phyloP scores from a whole-genome alignment of 1,140 invertebrate species.

The Xylocopa sonorina region DNA sequence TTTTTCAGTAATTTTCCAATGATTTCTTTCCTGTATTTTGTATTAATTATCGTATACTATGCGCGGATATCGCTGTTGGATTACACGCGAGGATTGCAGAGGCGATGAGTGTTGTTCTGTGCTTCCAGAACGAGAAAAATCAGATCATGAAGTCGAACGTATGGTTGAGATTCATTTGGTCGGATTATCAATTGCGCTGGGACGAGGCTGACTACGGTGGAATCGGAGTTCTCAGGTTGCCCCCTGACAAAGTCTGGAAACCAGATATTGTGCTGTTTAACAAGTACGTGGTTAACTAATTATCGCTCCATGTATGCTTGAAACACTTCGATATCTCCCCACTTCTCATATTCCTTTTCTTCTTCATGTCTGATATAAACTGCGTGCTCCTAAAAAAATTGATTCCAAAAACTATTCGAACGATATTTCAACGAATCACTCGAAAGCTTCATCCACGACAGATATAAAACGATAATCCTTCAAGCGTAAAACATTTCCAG shows the following conservation, averaged over 20 bases:
- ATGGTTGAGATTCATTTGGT: conserved; percentile 98
- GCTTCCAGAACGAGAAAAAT: conserved; percentile 97
- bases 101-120: too few relatives aligned
- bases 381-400: too few relatives aligned
- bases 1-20: background rate
- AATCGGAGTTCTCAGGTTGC: conserved; percentile 96
- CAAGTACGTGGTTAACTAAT: conserved; percentile 89
- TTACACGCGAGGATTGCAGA: background rate
- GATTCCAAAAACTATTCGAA: too few relatives aligned
- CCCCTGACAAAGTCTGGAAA: conserved; percentile 99
- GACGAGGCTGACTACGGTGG: conserved; percentile 99
- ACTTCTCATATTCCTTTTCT: background rate
- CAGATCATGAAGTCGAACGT: conserved; percentile 99
- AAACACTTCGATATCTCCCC: background rate
- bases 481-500: too few relatives aligned
- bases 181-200: conserved; percentile 99
- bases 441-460: too few relatives aligned
- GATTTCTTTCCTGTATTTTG: conserved; percentile 1
- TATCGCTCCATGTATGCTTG: background rate
- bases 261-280: conserved; percentile 99
- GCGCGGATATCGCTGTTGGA: too few relatives aligned
- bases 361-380: too few relatives aligned
- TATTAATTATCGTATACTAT: too few relatives aligned
- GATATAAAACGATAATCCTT: too few relatives aligned
- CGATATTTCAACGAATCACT: too few relatives aligned